Evolutionary conservation across 2,888 invertebrate species (phyloP).

Genomic region (Lapara coniferarum): DNA sequence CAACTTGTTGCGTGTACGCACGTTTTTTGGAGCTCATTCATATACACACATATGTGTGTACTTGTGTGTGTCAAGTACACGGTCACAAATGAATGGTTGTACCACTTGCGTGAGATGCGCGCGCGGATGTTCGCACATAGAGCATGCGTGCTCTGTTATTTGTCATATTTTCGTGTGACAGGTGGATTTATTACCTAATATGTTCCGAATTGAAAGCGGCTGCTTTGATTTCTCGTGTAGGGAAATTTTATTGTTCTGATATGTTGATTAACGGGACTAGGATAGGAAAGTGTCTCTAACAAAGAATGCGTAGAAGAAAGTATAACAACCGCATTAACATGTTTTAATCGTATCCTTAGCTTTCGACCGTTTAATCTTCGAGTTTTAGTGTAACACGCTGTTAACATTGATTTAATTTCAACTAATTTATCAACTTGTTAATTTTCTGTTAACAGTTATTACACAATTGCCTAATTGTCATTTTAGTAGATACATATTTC

Average conservation of each 20-base stretch:
- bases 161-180: conserved; percentile 21
- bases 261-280: conserved; percentile 15
- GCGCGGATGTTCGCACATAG: conserved; percentile 24
- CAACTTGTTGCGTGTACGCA: conserved; percentile 64
- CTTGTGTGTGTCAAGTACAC: conserved; percentile 39
- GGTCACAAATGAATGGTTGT: conserved; percentile 50
- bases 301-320: conserved; percentile 11
- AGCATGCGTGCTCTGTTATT: conserved; percentile 9
- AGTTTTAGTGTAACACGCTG: not conserved
- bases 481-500: too few relatives aligned
- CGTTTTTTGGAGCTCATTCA: conserved; percentile 64
- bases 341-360: conserved; percentile 1
- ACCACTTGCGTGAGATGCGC: conserved; percentile 44
- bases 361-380: not conserved
- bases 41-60: conserved; percentile 46
- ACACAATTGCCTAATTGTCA: too few relatives aligned
- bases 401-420: too few relatives aligned
- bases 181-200: conserved; percentile 24
- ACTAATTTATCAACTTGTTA: too few relatives aligned
- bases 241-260: conserved; percentile 1
- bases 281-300: not conserved
- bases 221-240: conserved; percentile 14
- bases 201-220: conserved; percentile 1
- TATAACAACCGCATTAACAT: not conserved
- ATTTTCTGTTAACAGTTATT: too few relatives aligned